Evolutionary conservation across 2,888 invertebrate genomes (phyloP), one percentile per base, ranked within the genome.

Genomic region (Drosophila kuntzei): DNA sequence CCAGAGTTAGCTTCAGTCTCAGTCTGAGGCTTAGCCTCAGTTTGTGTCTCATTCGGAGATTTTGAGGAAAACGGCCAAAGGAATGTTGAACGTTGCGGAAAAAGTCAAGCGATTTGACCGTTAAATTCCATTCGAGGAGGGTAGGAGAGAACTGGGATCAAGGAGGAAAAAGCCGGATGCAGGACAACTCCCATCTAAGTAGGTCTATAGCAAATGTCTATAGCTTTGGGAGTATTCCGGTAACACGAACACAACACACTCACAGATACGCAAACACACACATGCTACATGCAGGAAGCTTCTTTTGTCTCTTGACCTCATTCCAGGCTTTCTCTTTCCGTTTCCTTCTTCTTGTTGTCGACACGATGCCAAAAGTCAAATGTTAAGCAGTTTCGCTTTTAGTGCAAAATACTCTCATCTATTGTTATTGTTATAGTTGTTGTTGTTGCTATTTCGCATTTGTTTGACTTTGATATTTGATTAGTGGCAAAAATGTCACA

Each of bases 321-420:
- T 81, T 83, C 66, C 69, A 51, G 53, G 55, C 64, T 68, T 68
- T 68, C 51, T 49, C 62, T 60, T 69, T 44, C 54, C 47, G 14
- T 34, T 57, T 37, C 46, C 51, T 25, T 44, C 36, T 14, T 41
- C 29, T 5, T 37, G 46, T 16, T 41, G 43, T 50, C 41, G 32
- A 58, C 47, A 46, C 62, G 47, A 49, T 54, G 71, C 63, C 74
- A 55, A 71, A 74, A 67, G 76, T 68, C 77, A 85, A 83, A 86
- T 83, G 82, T 85, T 83, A 87, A 84, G 87, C 87, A 87, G 82
- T 81, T 84, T 87, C 79, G 85, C 87, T 79, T 87, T 83, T 83
- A 83, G 82, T 83, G 84, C 84, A 80, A 84, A 87, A 84, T 70
- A 79, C 85, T 81, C 41, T 12, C 20, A 44, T 59, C 54, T 60